Evolutionary conservation across 2,113 vertebrate species (phyloP).

Genomic region (Serinus canaria): DNA sequence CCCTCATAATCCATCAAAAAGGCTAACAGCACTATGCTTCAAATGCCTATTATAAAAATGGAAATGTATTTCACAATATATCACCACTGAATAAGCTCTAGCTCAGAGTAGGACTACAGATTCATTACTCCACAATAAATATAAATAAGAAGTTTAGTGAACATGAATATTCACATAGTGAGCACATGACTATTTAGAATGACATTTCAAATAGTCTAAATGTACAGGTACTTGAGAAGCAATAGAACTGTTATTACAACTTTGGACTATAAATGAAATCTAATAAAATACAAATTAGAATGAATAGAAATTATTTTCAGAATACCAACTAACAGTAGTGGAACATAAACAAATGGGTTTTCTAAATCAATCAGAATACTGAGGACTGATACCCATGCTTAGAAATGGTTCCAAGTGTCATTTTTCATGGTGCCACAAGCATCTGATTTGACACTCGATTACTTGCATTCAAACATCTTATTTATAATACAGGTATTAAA

Average conservation of each 20-base stretch:
- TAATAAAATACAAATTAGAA: conserved; percentile 8
- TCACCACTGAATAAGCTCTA: not conserved
- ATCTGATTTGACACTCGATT: not conserved
- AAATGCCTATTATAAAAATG: not conserved
- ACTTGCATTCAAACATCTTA: not conserved
- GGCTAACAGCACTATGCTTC: not conserved
- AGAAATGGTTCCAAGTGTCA: not conserved
- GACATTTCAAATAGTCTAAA: not conserved
- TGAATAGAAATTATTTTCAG: not conserved
- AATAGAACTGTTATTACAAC: not conserved
- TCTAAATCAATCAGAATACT: not conserved
- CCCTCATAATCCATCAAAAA: not conserved
- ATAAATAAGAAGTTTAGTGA: not conserved
- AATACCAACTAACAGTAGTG: not conserved
- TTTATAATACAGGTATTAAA: not conserved
- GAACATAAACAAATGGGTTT: not conserved
- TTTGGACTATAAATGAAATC: not conserved
- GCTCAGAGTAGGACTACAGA: not conserved
- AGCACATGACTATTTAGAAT: not conserved
- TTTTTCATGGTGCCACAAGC: not conserved
- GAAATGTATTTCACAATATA: not conserved
- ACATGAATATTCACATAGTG: not conserved
- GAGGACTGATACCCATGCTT: not conserved
- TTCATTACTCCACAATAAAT: not conserved
- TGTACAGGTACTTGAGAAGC: not conserved